Evolutionary conservation across 1,140 invertebrate species (phyloP).

Genomic region (Vanessa atalanta): DNA sequence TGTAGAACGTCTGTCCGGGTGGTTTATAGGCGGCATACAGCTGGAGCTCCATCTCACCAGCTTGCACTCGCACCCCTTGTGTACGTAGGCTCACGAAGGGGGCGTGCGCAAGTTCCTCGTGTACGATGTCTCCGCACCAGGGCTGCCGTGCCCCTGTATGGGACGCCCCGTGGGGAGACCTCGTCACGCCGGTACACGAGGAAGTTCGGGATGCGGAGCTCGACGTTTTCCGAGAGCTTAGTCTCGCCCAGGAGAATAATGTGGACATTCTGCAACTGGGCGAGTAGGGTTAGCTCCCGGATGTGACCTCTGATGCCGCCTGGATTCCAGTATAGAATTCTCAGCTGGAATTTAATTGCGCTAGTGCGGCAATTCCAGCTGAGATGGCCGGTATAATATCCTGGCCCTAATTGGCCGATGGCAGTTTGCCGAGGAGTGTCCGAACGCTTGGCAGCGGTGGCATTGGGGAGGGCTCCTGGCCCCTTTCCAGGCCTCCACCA

Average conservation of each 20-base stretch:
- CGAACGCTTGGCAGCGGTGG: not conserved
- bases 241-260: constrained; percentile 24
- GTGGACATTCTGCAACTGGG: constrained; percentile 11
- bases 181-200: no score
- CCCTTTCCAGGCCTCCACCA: not conserved
- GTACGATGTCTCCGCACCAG: no score
- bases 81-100: no score
- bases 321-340: constrained; percentile 1
- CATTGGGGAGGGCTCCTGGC: not conserved
- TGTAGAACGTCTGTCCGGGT: not conserved
- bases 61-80: not conserved
- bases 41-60: not conserved
- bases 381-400: not conserved
- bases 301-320: not conserved
- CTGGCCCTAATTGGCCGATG: not conserved
- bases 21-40: constrained; percentile 1
- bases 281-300: not conserved
- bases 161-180: no score
- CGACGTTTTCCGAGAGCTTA: constrained; percentile 15
- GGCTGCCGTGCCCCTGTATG: no score
- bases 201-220: not conserved
- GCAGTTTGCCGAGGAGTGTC: not conserved
- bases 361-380: not conserved
- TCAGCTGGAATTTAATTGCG: constrained; percentile 3
- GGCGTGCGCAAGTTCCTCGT: no score